phyloP scores from a whole-genome alignment of 2,888 invertebrate genomes.

The Boloria euphrosyne region DNA sequence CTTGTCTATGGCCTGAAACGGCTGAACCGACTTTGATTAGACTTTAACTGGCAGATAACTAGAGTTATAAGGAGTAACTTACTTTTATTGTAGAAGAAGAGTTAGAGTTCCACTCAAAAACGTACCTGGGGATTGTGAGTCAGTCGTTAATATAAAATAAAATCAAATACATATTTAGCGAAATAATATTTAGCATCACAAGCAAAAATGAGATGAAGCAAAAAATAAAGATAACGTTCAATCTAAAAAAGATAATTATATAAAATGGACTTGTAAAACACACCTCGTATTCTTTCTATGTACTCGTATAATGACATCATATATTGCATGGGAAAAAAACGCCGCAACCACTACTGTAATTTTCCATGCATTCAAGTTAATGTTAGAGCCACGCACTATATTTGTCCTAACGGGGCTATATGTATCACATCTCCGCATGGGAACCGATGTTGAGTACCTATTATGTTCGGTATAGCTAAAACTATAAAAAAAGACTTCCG shows the following conservation, averaged over 20 bases:
- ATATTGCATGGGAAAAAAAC: constrained; percentile 60
- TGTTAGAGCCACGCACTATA: constrained; percentile 65
- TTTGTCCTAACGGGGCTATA: constrained; percentile 73
- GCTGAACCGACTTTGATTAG: no score
- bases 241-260: constrained; percentile 36
- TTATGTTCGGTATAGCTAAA: constrained; percentile 29
- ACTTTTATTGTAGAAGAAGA: no score
- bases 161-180: no score
- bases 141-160: no score
- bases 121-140: no score
- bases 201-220: background rate
- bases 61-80: no score
- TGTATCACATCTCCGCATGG: constrained; percentile 65
- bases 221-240: background rate
- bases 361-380: constrained; percentile 68
- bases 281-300: constrained; percentile 43
- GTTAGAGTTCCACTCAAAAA: no score
- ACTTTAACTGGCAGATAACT: no score
- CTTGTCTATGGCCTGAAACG: no score
- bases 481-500: no score
- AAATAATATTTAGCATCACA: background rate
- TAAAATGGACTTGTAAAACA: constrained; percentile 43
- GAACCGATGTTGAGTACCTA: constrained; percentile 49
- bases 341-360: constrained; percentile 59
- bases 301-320: constrained; percentile 48